Evolutionary conservation across 2,113 vertebrate species (phyloP), one percentile per base, ranked within the genome.

Genomic region (Mixornis gularis): DNA sequence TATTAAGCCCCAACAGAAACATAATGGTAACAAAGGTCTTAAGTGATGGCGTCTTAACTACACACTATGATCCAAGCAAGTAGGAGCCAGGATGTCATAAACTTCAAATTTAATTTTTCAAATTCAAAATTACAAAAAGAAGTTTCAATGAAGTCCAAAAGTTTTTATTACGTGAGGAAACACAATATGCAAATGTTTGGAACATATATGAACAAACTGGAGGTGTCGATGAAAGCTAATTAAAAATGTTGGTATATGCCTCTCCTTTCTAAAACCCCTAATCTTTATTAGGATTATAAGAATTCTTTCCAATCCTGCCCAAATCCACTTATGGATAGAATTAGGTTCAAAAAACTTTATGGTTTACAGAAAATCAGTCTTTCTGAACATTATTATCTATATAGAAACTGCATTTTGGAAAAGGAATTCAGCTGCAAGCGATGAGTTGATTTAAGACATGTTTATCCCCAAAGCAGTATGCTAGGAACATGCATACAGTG

Each of bases 381-480:
- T 96, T 92, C 58, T 90, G 78, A 95, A 97, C 89, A 95, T 84
- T 94, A 90, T 87, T 94, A 95, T 95, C 96, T 96, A 87, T 55
- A 81, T 46, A 90, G 96, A 97, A 97, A 97, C 86, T 79, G 51
- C 66, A 63, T 58, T 58, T 95, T 89, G 76, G 84, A 84, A 91
- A 96, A 96, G 97, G 96, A 98, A 96, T 97, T 97, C 95, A 96
- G 96, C 97, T 98, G 96, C 95, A 77, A 98, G 97, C 89, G 16
- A 96, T 92, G 93, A 96, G 97, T 97, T 98, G 97, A 98, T 98
- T 98, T 98, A 98, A 98, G 97, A 97, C 97, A 97, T 98, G 97
- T 98, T 98, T 98, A 98, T 98, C 98, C 97, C 97, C 86, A 96
- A 96, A 98, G 98, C 97, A 97, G 96, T 96, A 96, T 95, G 95